Base-by-base conservation (phyloP, 2,113 vertebrate genomes). In the Alces alces region DNA sequence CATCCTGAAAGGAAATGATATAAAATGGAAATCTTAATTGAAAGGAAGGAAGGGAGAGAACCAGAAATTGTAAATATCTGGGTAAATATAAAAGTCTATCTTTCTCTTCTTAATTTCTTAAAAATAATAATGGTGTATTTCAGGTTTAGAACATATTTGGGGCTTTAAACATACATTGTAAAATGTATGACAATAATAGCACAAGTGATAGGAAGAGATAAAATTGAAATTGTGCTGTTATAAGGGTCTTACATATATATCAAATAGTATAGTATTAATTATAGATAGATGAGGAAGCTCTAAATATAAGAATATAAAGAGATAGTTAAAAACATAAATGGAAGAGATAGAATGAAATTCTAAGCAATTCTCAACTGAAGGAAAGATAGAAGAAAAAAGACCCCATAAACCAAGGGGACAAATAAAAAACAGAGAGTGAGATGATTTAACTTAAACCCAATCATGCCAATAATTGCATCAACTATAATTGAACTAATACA, bases 1-100 rank as follows among this genome's bases (percentile, higher is more conserved):
- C 39, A 73, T 39, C 7, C 60, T 86, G 60, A 89, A 95, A 82
- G 70, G 57, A 96, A 93, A 85, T 91, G 27, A 70, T 57, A 28
- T 16, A 88, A 91, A 93, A 55, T 60, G 36, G 36, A 94, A 89
- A 43, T 80, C 52, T 80, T 50, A 33, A 92, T 73, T 55, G 45
- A 93, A 92, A 89, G 91, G 30, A 93, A 95, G 21, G 79, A 97
- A 96, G 43, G n/a, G 33, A 43, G 73, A 25, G 43, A 64, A 80
- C 14, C 47, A 43, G 9, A 86, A 80, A 47, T 21, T 58, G 11
- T 89, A 85, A 91, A 57, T 45, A 93, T 45, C 21, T 93, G 57
- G 33, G 11, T 50, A 92, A 55, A 61, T 70, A 17, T 43, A 50
- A 94, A 84, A 16, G 21, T 55, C 64, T 91, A 5, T 84, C 87